phyloP scores from a whole-genome alignment of 1,140 invertebrate species.

The Bombus balteatus region DNA sequence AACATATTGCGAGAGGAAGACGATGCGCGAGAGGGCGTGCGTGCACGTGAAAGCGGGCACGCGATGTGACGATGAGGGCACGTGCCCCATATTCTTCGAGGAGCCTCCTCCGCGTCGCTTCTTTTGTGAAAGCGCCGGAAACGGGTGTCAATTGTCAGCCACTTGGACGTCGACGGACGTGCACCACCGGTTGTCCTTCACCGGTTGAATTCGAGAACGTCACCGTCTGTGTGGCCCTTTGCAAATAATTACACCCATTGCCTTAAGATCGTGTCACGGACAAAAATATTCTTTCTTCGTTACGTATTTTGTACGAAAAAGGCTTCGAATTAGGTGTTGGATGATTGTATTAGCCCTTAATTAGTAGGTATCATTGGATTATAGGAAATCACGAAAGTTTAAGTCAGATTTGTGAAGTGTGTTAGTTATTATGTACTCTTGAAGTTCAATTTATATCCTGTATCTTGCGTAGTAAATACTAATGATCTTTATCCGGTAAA shows the following conservation, averaged over 20 bases:
- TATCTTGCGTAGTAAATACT: neutral
- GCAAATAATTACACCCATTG: slow-evolving; percentile 17
- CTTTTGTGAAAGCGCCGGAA: slow-evolving; percentile 70
- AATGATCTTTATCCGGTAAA: neutral
- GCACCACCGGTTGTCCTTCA: slow-evolving; percentile 27
- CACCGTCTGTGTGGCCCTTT: slow-evolving; percentile 67
- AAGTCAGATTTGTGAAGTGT: too few relatives aligned
- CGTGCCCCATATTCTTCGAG: slow-evolving; percentile 69
- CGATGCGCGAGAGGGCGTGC: slow-evolving; percentile 31
- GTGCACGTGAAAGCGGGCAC: slow-evolving; percentile 57
- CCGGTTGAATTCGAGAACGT: slow-evolving; percentile 49
- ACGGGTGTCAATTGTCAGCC: slow-evolving; percentile 74
- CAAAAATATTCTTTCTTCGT: neutral
- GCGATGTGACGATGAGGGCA: slow-evolving; percentile 65
- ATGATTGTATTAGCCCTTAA: too few relatives aligned
- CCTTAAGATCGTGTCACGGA: too few relatives aligned
- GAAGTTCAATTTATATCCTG: neutral
- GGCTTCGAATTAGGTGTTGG: too few relatives aligned
- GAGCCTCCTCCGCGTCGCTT: slow-evolving; percentile 47
- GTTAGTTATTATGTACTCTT: too few relatives aligned
- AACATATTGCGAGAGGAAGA: slow-evolving; percentile 67
- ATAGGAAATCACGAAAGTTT: too few relatives aligned
- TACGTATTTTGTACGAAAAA: too few relatives aligned
- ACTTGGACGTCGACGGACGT: slow-evolving; percentile 48
- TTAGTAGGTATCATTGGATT: too few relatives aligned